These are phyloP conservation scores for Amniataba percoides DNA, from an alignment of 2,797 vertebrate genomes.

Conservation along the genomic window DNA sequence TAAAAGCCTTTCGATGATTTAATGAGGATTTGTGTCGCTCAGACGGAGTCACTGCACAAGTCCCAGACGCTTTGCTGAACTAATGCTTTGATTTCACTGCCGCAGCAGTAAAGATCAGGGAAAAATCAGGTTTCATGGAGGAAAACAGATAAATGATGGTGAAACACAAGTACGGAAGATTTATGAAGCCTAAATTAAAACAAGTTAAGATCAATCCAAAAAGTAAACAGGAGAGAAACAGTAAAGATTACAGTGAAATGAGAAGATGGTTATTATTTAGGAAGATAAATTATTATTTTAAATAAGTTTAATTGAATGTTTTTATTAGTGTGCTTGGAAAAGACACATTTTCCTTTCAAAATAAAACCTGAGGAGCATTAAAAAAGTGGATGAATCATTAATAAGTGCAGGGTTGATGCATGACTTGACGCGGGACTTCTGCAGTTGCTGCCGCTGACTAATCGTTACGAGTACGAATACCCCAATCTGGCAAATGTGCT, in stretches of 20 bases:
- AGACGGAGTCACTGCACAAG: constrained; percentile 56
- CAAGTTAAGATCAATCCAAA: not conserved
- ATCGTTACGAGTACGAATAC: constrained; percentile 14
- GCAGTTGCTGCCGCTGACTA: constrained; percentile 29
- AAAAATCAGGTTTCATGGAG: not conserved
- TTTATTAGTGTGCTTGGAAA: too few species aligned
- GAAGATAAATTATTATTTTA: not conserved
- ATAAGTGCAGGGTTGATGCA: constrained; percentile 12
- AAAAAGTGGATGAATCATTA: not conserved
- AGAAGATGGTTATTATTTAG: not conserved
- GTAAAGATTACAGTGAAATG: not conserved
- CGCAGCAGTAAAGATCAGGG: not conserved
- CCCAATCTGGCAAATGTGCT: constrained; percentile 70
- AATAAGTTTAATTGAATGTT: not conserved
- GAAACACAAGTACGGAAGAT: not conserved
- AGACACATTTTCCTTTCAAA: not conserved
- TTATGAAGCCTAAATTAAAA: not conserved
- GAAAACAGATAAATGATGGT: not conserved
- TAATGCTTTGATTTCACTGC: constrained; percentile 14
- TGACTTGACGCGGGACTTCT: constrained; percentile 39
- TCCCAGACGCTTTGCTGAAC: constrained; percentile 24
- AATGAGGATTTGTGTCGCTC: too few species aligned
- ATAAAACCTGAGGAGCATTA: not conserved
- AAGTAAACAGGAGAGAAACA: not conserved
- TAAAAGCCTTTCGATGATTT: not conserved